These are phyloP conservation scores for Acipenser transmontanus DNA, from an alignment of 2,797 vertebrate genomes.

Conservation along the genomic window DNA sequence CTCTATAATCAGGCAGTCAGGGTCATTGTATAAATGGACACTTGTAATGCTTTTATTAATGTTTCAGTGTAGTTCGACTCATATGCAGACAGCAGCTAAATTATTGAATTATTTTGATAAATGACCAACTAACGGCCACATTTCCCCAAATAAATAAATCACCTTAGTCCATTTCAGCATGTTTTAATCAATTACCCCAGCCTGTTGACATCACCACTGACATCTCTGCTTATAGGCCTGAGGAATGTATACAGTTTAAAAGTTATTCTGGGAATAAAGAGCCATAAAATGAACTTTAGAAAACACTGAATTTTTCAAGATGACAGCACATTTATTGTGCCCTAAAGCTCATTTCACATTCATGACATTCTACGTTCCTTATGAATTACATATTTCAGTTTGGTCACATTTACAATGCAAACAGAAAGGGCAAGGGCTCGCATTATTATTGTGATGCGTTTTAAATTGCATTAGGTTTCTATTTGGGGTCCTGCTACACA, in stretches of 20 bases:
- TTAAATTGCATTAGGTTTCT: not conserved
- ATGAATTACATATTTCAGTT: not conserved
- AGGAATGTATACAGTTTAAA: not conserved
- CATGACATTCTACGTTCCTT: not conserved
- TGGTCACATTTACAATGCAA: not conserved
- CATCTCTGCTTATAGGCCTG: not conserved
- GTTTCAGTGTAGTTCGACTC: not conserved
- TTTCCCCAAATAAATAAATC: constrained; percentile 6
- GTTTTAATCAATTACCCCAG: constrained; percentile 13
- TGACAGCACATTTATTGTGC: not conserved
- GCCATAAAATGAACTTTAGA: not conserved
- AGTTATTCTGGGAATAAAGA: not conserved
- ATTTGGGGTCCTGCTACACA: not conserved
- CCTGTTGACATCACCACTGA: constrained; percentile 5
- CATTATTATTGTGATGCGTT: not conserved
- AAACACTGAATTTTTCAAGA: not conserved
- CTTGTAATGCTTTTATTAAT: constrained; percentile 6
- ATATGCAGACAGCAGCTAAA: constrained; percentile 7
- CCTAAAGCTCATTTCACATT: not conserved
- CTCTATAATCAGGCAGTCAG: too few species aligned
- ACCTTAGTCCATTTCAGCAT: constrained; percentile 8
- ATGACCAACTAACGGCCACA: not conserved
- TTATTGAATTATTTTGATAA: constrained; percentile 8
- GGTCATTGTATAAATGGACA: not conserved
- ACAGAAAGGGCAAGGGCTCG: not conserved